Percentiles rank a stretch among this genome's conserved stretches.
These are phyloP conservation scores for Oryzias melastigma DNA, from an alignment of 2,113 vertebrate genomes.

Conservation along the genomic window DNA sequence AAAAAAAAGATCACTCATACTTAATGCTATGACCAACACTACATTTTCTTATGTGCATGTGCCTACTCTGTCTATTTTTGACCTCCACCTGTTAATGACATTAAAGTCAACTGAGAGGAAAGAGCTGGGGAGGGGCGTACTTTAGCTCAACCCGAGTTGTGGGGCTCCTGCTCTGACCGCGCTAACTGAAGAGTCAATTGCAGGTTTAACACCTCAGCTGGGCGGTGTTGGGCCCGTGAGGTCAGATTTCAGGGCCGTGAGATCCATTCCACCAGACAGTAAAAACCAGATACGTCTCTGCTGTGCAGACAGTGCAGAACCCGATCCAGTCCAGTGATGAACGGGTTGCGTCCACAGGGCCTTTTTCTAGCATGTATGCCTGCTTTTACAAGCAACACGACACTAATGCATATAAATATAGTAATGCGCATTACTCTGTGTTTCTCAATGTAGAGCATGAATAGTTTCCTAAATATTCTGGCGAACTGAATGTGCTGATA, in stretches of 20 bases:
- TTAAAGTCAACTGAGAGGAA: constrained; percentile 59
- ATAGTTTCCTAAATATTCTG: no score
- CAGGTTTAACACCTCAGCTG: constrained; percentile 55
- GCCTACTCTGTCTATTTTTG: constrained; percentile 72
- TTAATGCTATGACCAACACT: background rate
- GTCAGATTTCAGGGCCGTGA: constrained; percentile 5
- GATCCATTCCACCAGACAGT: constrained; percentile 7
- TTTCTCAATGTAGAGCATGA: no score
- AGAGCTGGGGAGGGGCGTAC: constrained; percentile 21
- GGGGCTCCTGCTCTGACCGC: constrained; percentile 6
- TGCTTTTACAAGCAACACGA: no score
- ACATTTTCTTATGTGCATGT: constrained; percentile 25
- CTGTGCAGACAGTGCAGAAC: constrained; percentile 1
- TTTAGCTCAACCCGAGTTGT: constrained; percentile 43
- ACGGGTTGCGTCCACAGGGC: no score
- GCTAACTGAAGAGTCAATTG: constrained; percentile 54
- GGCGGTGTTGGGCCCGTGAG: constrained; percentile 10
- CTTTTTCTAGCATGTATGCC: no score
- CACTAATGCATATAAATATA: no score
- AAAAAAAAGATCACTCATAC: constrained; percentile 21
- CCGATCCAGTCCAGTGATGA: background rate
- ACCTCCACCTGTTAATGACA: constrained; percentile 80
- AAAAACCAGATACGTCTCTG: background rate
- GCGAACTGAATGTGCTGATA: no score
- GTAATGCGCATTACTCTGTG: no score